Conservation (phyloP, 2,113 vertebrate genomes). For the Urocitellus parryii region DNA sequence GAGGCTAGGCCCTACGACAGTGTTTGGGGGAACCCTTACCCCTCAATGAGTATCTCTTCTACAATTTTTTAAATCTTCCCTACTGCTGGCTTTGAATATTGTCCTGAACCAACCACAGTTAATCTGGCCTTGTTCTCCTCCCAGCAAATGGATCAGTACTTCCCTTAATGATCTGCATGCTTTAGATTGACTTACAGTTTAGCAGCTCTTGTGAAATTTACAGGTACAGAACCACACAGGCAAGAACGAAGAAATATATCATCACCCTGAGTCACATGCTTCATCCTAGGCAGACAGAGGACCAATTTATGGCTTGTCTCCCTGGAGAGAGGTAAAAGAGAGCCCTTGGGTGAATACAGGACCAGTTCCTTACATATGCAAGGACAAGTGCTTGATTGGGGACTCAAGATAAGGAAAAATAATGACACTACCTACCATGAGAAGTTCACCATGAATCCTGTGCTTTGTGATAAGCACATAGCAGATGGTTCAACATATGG, state of each 20-base stretch:
- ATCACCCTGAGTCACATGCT: slow-evolving; percentile 62
- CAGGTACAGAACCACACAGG: slow-evolving; percentile 73
- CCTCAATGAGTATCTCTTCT: not conserved
- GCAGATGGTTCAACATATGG: not conserved
- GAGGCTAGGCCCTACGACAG: not conserved
- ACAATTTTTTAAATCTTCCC: slow-evolving; percentile 57
- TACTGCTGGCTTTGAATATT: not conserved
- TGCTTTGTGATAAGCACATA: not conserved
- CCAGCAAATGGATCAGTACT: slow-evolving; percentile 82
- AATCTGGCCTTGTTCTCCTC: slow-evolving; percentile 80
- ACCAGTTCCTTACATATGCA: not conserved
- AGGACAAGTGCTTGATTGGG: not conserved
- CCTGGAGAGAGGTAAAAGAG: slow-evolving; percentile 58
- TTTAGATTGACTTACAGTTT: slow-evolving; percentile 81
- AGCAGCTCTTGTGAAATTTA: slow-evolving; percentile 66
- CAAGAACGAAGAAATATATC: slow-evolving; percentile 75
- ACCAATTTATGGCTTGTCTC: slow-evolving; percentile 56
- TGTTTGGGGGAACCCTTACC: not conserved
- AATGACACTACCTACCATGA: not conserved
- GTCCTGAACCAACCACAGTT: slow-evolving; percentile 69
- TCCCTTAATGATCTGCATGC: slow-evolving; percentile 81
- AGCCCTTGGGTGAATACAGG: not conserved
- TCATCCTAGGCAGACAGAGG: slow-evolving; percentile 56
- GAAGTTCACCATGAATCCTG: not conserved
- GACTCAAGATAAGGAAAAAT: not conserved